Percentiles rank a stretch among this genome's conserved stretches.
Evolutionary conservation across 2,113 vertebrate genomes (phyloP).

Genomic region (Limnothrissa miodon): DNA sequence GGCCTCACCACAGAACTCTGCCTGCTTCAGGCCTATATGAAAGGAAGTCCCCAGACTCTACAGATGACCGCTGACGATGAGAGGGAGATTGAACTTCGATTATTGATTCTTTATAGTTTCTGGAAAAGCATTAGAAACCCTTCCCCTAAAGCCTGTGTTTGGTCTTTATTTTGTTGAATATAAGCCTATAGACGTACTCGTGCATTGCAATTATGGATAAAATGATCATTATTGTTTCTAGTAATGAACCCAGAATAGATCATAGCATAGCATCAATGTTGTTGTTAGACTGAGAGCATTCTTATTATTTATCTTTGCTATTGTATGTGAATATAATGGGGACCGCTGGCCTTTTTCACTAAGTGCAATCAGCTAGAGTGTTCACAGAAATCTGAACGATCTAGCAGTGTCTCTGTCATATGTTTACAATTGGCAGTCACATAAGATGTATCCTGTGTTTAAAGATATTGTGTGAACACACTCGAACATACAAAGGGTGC

Average conservation of each 20-base stretch:
- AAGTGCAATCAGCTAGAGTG: not conserved
- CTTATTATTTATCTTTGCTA: not conserved
- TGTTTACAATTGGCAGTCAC: not conserved
- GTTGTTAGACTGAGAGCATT: not conserved
- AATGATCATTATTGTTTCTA: not conserved
- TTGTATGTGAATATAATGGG: not conserved
- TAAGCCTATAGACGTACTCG: not conserved
- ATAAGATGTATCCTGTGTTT: not conserved
- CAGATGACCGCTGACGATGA: not conserved
- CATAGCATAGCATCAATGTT: not conserved
- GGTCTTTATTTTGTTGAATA: not conserved
- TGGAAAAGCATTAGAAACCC: not conserved
- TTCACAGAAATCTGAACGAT: not conserved
- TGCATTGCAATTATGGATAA: not conserved
- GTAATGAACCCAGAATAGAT: not conserved
- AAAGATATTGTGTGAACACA: not conserved
- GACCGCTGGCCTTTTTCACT: not conserved
- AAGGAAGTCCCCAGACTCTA: not conserved
- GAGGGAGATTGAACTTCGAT: not conserved
- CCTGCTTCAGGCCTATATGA: slow-evolving; percentile 72
- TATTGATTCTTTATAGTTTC: not conserved
- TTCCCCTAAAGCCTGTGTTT: not conserved
- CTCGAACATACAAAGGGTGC: not conserved
- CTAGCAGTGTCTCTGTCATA: not conserved
- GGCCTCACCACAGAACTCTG: slow-evolving; percentile 53